A percentile compares a stretch with the other conserved stretches of the same genome.
phyloP scores from a whole-genome alignment of 2,113 vertebrate species.

The Tragulus kanchil region DNA sequence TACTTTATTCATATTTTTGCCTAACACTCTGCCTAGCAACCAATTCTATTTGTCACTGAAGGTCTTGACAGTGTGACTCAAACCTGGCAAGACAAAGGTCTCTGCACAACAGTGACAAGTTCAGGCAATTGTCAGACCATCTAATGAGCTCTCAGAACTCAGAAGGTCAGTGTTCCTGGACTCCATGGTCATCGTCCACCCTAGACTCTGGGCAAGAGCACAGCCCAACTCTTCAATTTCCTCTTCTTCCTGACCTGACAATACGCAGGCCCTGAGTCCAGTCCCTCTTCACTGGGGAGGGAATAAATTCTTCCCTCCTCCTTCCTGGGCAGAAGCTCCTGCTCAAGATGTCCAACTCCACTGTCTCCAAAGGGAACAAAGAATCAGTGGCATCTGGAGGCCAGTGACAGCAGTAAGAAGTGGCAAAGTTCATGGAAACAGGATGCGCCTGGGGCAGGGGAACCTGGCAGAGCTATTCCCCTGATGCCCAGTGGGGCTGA shows the following conservation, averaged over 20 bases:
- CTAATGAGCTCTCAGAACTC: neutral
- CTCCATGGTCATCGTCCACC: neutral
- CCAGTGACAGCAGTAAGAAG: neutral
- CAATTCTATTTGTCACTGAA: neutral
- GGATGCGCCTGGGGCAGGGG: too few species aligned
- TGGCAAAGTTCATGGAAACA: neutral
- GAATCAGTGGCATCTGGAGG: rapidly evolving
- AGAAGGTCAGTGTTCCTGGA: neutral
- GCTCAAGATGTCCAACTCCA: neutral
- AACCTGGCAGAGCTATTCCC: neutral
- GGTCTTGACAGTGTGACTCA: neutral
- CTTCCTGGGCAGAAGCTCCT: neutral
- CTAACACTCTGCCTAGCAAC: neutral
- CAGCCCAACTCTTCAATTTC: neutral
- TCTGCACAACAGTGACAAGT: neutral
- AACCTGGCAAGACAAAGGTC: neutral
- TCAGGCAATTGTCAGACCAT: neutral
- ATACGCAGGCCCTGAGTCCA: too few species aligned
- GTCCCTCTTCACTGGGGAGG: neutral
- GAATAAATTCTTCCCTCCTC: neutral
- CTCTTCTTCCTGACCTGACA: neutral
- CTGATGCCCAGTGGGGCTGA: neutral
- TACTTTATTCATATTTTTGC: neutral
- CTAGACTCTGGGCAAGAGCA: neutral
- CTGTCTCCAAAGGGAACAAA: neutral